Base-by-base conservation (phyloP, 2,797 vertebrate species). In the Hypotaenidia okinawae region DNA sequence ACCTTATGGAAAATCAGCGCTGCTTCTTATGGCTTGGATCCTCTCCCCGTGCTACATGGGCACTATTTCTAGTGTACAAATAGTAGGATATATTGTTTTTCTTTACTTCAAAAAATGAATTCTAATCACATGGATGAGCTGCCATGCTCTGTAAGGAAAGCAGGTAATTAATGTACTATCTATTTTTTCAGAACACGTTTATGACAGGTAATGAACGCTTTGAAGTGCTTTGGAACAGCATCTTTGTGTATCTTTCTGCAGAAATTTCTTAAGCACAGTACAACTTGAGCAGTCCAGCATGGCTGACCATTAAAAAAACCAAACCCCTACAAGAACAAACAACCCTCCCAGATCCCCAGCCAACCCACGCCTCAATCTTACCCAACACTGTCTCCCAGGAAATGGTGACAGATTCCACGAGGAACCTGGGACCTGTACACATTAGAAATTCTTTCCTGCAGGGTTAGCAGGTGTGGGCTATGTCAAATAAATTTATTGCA, bases 401-500 rank as follows among this genome's bases (percentile, higher is more conserved):
- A 94, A 88, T 70, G 37, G 90, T 97, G 97, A 98, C 96, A 97
- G 96, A 90, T 97, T 97, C 96, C 87, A 47, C 32, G 72, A 95
- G 97, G 92, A 97, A 89, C 96, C 97, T 35, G 84, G 96, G 97
- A 96, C 95, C 84, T 3, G 67, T 13, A 23, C 93, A 90, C 96
- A 96, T 97, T 90, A 95, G 94, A 97, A 96, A 96, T 96, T 97
- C 96, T 95, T 96, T 98, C 98, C 98, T 97, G 97, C 97, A 95
- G 98, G 95, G 97, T 92, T 98, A 97, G 98, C 98, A 98, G 98
- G 97, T 98, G 97, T 96, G 97, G 97, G 97, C 97, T 97, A 86
- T 97, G 98, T 98, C 97, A 98, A 97, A 98, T 97, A 98, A 98
- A 98, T 98, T 97, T 98, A 98, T 98, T 98, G 98, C 98, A 97